A percentile compares a stretch with the other conserved stretches of the same genome.
Evolutionary conservation across 2,113 vertebrate species (phyloP).

Genomic region (Ochotona princeps): DNA sequence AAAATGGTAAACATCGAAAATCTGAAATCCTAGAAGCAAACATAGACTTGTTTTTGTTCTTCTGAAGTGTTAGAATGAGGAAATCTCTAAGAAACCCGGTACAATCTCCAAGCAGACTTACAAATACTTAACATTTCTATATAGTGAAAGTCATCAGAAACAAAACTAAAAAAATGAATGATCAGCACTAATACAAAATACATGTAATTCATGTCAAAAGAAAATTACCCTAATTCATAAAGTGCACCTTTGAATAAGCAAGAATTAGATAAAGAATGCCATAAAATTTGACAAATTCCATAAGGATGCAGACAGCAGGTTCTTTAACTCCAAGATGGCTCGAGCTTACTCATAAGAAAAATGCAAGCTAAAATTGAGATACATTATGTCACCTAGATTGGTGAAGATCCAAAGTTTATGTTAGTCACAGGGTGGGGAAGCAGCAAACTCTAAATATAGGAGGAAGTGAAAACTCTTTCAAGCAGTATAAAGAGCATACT

Average conservation of each 20-base stretch:
- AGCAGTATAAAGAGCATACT: background rate
- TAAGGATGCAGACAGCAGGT: background rate
- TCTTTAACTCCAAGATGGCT: background rate
- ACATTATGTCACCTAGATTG: background rate
- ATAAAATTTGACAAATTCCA: background rate
- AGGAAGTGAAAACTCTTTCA: constrained; percentile 43
- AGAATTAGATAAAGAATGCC: background rate
- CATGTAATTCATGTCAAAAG: background rate
- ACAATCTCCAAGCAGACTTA: background rate
- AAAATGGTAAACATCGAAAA: background rate
- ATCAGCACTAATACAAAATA: background rate
- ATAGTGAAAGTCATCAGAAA: background rate
- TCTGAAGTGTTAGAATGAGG: background rate
- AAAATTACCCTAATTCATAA: background rate
- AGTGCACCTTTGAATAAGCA: background rate
- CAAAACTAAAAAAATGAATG: background rate
- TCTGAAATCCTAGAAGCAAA: background rate
- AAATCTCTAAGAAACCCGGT: background rate
- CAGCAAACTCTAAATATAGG: constrained; percentile 39
- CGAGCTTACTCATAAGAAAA: background rate
- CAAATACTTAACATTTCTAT: background rate
- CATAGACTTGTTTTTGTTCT: background rate
- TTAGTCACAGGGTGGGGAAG: background rate
- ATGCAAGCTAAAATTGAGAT: background rate
- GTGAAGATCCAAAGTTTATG: constrained; percentile 25